phyloP scores from a whole-genome alignment of 1,140 invertebrate species.

The Lamellibrachia luymesi region DNA sequence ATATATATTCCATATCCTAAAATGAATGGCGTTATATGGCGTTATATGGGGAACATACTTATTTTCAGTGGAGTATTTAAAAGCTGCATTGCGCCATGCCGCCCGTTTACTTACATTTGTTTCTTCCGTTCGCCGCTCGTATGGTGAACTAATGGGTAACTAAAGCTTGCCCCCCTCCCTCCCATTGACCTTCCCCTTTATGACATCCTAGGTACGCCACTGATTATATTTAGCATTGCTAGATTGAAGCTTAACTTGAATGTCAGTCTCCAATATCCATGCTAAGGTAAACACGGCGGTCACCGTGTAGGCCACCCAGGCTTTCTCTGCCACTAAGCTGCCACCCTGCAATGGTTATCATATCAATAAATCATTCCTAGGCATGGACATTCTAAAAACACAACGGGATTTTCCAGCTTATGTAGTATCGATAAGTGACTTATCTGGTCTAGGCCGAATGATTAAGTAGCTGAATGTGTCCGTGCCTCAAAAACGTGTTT shows the following conservation, averaged over 20 bases:
- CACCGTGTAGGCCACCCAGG: no score
- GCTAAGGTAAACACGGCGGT: not conserved
- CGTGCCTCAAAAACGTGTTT: not conserved
- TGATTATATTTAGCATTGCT: not conserved
- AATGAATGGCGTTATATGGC: not conserved
- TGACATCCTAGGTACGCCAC: not conserved
- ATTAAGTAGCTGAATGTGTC: not conserved
- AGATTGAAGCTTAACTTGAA: not conserved
- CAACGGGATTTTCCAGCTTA: not conserved
- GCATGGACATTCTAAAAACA: not conserved
- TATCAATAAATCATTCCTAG: not conserved
- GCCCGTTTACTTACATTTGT: no score
- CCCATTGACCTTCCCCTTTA: no score
- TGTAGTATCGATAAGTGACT: not conserved
- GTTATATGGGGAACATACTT: no score
- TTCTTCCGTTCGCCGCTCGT: no score
- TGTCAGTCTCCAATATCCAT: not conserved
- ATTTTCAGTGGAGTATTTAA: no score
- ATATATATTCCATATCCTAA: not conserved
- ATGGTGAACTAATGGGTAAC: no score
- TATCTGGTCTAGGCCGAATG: not conserved
- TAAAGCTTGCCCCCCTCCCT: no score
- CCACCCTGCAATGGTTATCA: not conserved
- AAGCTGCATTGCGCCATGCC: no score
- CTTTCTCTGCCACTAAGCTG: not conserved